Conservation (phyloP, 2,113 vertebrate species). For the Clarias gariepinus region DNA sequence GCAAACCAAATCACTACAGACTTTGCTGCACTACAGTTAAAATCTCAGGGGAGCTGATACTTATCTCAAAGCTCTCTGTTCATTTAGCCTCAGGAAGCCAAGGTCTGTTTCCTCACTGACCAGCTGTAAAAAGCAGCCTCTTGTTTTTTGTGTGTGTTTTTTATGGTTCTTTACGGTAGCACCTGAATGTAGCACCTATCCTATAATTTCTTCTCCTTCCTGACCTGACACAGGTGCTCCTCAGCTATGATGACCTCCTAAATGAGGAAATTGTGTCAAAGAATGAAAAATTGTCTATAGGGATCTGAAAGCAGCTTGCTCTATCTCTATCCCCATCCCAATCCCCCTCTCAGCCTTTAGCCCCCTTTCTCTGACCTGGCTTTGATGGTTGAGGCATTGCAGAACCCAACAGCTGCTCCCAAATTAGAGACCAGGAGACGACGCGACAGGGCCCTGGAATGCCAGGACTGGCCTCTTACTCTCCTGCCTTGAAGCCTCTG, state of each 20-base stretch:
- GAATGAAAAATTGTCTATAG: slow-evolving; percentile 48
- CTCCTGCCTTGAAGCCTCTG: slow-evolving; percentile 66
- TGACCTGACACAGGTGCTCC: slow-evolving; percentile 60
- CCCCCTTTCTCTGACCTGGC: slow-evolving; percentile 43
- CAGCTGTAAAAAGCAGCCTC: slow-evolving; percentile 39
- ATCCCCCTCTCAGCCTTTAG: not conserved
- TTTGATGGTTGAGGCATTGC: slow-evolving; percentile 71
- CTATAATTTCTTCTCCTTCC: slow-evolving; percentile 58
- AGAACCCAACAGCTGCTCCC: slow-evolving; percentile 72
- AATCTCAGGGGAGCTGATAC: not conserved
- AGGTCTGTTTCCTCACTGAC: not conserved
- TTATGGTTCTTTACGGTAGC: slow-evolving; percentile 35
- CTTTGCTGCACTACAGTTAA: not conserved
- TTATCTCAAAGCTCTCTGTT: not conserved
- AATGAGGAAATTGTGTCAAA: slow-evolving; percentile 57
- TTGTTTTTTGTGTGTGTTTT: slow-evolving; percentile 39
- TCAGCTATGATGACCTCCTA: slow-evolving; percentile 36
- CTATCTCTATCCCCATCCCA: not conserved
- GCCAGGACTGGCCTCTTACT: slow-evolving; percentile 59
- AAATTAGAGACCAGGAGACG: slow-evolving; percentile 76
- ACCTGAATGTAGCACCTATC: slow-evolving; percentile 43
- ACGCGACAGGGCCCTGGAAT: slow-evolving; percentile 69
- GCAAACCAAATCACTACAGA: not conserved
- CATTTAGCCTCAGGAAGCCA: not conserved
- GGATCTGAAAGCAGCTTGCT: slow-evolving; percentile 6